Evolutionary conservation across 2,797 vertebrate species (phyloP), one percentile per base, ranked within the genome.

Genomic region (Chelon labrosus): DNA sequence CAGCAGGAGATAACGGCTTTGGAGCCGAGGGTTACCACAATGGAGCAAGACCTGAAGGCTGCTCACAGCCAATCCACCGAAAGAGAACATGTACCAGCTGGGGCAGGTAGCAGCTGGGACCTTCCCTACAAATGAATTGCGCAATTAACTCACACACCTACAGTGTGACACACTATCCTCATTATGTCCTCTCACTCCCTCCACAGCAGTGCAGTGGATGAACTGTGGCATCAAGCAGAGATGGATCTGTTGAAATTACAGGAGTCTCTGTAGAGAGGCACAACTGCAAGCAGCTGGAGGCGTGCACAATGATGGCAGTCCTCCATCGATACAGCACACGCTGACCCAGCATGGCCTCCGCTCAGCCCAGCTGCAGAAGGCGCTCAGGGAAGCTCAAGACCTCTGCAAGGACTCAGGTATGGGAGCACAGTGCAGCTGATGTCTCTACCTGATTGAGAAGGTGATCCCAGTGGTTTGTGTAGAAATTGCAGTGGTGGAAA

Each of bases 71-170:
- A 86, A 12, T 70, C 74, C 54, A 62, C 83, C 16, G 84, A 91
- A 75, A 90, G 86, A 77, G 88, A 93, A 38, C 88, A 94, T 89
- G 92, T 92, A 80, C 56, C 73, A 70, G 67, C 69, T 80, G 66
- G 17, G 27, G 12, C 22, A 35, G 58, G 27, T 58, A 20, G 22
- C 41, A 77, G 39, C 60, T 51, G 60, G 19, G 35, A 41, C 35
- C 10, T 61, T 57, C 58, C 47, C 19, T 66, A 52, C 39, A 83
- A 65, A 67, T 77, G 44, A 62, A 58, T 41, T 39, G 11, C 56
- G 19, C 42, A 59, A 57, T 75, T 65, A 72, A 67, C 38, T 67
- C 25, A 10, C 58, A 76, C 49, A 54, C 3, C 19, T 19, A 52
- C 55, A 53, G 13, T 42, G 35, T 70, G 62, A 65, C 59, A 65